These are phyloP conservation scores for Rousettus madagascariensis DNA, from an alignment of 2,797 vertebrate genomes.

Conservation along the genomic window DNA sequence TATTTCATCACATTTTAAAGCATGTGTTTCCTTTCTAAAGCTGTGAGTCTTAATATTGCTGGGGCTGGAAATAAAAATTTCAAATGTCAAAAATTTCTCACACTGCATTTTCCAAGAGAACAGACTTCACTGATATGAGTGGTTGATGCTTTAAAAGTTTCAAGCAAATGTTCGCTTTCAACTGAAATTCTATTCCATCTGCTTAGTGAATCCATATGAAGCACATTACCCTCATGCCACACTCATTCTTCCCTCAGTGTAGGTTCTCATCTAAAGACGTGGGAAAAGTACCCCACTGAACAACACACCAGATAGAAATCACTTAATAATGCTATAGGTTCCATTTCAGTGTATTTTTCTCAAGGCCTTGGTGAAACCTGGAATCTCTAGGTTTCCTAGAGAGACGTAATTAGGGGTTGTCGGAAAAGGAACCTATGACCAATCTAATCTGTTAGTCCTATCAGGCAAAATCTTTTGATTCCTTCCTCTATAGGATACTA, in stretches of 20 bases:
- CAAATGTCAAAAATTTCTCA: conserved; percentile 70
- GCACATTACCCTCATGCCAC: background rate
- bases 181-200: conserved; percentile 13
- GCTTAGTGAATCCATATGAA: background rate
- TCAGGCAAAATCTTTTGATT: background rate
- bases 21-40: conserved; percentile 59
- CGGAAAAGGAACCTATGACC: background rate
- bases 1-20: conserved; percentile 46
- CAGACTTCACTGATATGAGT: conserved; percentile 48
- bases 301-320: background rate
- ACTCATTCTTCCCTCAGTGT: background rate
- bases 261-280: background rate
- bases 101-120: conserved; percentile 60
- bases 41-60: conserved; percentile 36
- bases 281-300: background rate
- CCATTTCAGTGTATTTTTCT: background rate
- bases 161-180: conserved; percentile 41
- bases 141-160: conserved; percentile 26
- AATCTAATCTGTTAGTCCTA: background rate
- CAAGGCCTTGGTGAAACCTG: background rate
- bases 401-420: background rate
- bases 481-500: background rate
- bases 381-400: background rate
- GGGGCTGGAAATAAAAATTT: conserved; percentile 60
- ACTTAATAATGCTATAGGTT: background rate